Percentiles rank a stretch among this genome's conserved stretches.
Conservation (phyloP, 35 echinoderm and acorn worm genomes). For the Anneissia japonica region DNA sequence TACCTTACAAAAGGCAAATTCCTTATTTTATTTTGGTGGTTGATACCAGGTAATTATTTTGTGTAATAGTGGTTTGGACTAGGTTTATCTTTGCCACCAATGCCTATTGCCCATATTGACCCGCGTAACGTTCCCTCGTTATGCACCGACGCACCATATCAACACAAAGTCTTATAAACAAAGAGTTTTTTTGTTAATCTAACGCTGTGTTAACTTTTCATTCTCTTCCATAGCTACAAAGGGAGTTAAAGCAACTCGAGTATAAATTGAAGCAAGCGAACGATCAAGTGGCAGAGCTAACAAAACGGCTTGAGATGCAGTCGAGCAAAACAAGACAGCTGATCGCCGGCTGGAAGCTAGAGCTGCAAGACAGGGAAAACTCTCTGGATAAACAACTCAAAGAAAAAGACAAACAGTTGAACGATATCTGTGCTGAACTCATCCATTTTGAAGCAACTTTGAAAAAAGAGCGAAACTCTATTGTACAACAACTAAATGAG, state of each 20-base stretch:
- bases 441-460: not conserved
- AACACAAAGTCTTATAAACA: too few relatives aligned
- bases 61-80: too few relatives aligned
- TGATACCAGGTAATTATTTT: too few relatives aligned
- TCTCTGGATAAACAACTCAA: not conserved
- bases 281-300: not conserved
- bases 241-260: not conserved
- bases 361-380: not conserved
- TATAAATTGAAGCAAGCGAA: not conserved
- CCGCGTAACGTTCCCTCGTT: too few relatives aligned
- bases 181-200: not conserved
- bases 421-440: not conserved
- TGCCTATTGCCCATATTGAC: too few relatives aligned
- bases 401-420: not conserved
- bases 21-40: too few relatives aligned
- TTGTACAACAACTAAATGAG: not conserved
- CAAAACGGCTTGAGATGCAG: not conserved
- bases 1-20: too few relatives aligned
- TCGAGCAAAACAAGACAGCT: not conserved
- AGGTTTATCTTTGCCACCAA: too few relatives aligned
- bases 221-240: not conserved
- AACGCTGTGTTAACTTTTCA: not conserved
- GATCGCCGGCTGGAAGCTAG: not conserved
- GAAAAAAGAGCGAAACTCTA: not conserved
- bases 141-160: too few relatives aligned